These are phyloP conservation scores for Anguilla anguilla DNA, from an alignment of 2,797 vertebrate genomes.

Conservation along the genomic window DNA sequence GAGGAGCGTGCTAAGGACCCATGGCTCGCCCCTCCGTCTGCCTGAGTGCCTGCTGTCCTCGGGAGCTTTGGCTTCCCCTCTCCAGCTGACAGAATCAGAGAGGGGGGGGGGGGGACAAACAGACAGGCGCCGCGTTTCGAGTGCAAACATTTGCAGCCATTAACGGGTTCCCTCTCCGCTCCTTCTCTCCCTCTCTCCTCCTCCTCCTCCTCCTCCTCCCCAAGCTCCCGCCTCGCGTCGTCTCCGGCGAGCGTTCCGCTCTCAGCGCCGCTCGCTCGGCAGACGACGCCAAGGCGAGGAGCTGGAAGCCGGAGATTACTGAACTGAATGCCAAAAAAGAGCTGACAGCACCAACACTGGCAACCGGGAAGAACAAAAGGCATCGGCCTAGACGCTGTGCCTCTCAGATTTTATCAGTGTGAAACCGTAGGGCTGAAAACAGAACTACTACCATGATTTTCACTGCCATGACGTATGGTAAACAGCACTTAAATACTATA, in stretches of 20 bases:
- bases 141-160: slow-evolving; percentile 63
- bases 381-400: background rate
- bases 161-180: slow-evolving; percentile 38
- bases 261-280: background rate
- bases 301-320: background rate
- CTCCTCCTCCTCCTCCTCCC: background rate
- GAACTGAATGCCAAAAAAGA: background rate
- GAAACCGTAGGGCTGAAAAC: too few relatives aligned
- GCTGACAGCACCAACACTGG: background rate
- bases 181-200: background rate
- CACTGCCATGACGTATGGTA: background rate
- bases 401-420: too few relatives aligned
- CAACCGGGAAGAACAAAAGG: background rate
- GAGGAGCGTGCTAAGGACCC: background rate
- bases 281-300: background rate
- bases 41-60: slow-evolving; percentile 43
- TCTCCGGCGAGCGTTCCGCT: background rate
- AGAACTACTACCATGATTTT: background rate
- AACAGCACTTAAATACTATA: background rate
- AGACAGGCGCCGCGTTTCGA: slow-evolving; percentile 49
- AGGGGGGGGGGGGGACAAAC: slow-evolving; percentile 50
- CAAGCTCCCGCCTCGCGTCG: background rate
- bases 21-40: background rate
- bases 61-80: slow-evolving; percentile 32
- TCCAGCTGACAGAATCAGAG: slow-evolving; percentile 11